These are phyloP conservation scores for Urechis unicinctus DNA, from an alignment of 2,888 invertebrate species.

Conservation along the genomic window DNA sequence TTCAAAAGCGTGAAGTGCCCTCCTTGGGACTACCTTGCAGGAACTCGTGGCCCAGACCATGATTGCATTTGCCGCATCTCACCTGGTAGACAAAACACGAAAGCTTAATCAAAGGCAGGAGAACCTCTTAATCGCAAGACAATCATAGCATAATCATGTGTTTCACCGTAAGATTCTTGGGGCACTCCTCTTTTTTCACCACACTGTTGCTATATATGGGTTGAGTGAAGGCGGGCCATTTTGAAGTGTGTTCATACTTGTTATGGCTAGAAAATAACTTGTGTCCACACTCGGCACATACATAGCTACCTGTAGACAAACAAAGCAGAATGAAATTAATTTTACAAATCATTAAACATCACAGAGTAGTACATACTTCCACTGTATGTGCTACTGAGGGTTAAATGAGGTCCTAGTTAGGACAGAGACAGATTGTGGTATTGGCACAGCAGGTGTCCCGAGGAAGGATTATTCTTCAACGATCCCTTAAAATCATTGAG, in stretches of 20 bases:
- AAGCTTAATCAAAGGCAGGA: too few relatives aligned
- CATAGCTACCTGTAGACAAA: conserved; percentile 50
- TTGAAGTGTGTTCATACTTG: conserved; percentile 54
- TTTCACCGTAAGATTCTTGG: conserved; percentile 32
- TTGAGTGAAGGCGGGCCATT: conserved; percentile 55
- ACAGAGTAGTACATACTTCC: too few relatives aligned
- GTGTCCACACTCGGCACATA: conserved; percentile 51
- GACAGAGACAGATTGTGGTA: too few relatives aligned
- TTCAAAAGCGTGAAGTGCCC: conserved; percentile 55
- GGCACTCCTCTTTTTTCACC: conserved; percentile 40
- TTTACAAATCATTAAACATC: too few relatives aligned
- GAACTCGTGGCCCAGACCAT: conserved; percentile 55
- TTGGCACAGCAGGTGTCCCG: too few relatives aligned
- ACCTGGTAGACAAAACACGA: conserved; percentile 37
- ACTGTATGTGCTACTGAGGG: too few relatives aligned
- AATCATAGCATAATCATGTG: too few relatives aligned
- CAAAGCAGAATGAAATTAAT: too few relatives aligned
- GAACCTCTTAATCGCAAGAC: not conserved
- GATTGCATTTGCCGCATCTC: conserved; percentile 54
- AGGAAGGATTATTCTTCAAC: too few relatives aligned
- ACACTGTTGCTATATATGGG: conserved; percentile 51
- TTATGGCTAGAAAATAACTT: conserved; percentile 52
- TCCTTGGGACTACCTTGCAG: conserved; percentile 53
- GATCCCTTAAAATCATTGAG: too few relatives aligned
- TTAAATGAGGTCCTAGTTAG: too few relatives aligned